phyloP scores from a whole-genome alignment of 1,140 invertebrate genomes.

The Papilio helenus region DNA sequence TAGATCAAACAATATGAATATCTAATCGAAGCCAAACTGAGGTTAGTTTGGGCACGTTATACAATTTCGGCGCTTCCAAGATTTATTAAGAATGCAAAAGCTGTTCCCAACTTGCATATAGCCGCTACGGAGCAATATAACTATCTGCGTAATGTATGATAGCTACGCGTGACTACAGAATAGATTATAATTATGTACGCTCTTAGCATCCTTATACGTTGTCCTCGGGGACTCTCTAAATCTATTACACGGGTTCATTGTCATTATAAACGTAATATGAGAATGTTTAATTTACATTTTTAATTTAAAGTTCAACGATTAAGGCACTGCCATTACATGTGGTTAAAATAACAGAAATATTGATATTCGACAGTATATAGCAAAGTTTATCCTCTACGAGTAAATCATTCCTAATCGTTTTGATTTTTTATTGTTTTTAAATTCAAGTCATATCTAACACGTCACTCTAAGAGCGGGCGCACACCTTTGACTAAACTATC shows the following conservation, averaged over 20 bases:
- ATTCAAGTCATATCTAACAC: too few species aligned
- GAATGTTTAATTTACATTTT: background rate
- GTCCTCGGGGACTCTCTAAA: slow-evolving; percentile 3
- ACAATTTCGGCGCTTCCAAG: slow-evolving; percentile 31
- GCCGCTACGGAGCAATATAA: slow-evolving; percentile 17
- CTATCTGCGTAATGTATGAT: slow-evolving; percentile 23
- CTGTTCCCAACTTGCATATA: slow-evolving; percentile 4
- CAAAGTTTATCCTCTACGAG: too few species aligned
- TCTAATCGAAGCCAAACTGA: slow-evolving; percentile 33
- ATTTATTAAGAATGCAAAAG: slow-evolving; percentile 39
- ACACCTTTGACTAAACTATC: too few species aligned
- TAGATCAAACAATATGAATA: slow-evolving; percentile 30
- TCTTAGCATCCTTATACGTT: background rate
- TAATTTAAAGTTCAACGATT: background rate
- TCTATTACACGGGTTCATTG: slow-evolving; percentile 3
- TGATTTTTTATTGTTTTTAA: too few species aligned
- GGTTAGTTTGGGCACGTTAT: slow-evolving; percentile 36
- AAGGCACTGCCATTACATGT: background rate
- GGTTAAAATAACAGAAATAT: too few species aligned
- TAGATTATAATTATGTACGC: slow-evolving; percentile 16
- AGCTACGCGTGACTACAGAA: slow-evolving; percentile 7
- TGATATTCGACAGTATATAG: too few species aligned
- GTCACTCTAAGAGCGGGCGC: too few species aligned
- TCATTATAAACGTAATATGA: background rate
- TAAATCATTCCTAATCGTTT: too few species aligned